Percentiles rank a stretch among this genome's conserved stretches.
These are phyloP conservation scores for Petrophora chlorosata DNA, from an alignment of 2,888 invertebrate genomes.

Conservation along the genomic window DNA sequence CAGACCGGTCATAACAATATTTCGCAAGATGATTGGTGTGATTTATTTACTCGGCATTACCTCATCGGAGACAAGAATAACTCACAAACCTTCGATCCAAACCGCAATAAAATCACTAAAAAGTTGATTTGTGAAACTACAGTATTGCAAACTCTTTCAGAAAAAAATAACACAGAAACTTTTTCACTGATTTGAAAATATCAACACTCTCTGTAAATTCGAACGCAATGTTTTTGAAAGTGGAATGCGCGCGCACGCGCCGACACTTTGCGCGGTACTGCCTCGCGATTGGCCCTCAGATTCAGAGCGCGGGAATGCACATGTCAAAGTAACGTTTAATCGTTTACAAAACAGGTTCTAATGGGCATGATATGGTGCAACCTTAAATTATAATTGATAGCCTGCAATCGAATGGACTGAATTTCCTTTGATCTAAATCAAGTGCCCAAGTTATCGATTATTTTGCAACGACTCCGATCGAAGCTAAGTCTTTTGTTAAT, in stretches of 20 bases:
- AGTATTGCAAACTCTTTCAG: conserved; percentile 23
- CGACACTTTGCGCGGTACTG: conserved; percentile 60
- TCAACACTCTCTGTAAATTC: conserved; percentile 23
- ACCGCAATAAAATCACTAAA: conserved; percentile 7
- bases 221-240: conserved; percentile 37
- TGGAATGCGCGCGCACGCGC: conserved; percentile 60
- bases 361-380: conserved; percentile 43
- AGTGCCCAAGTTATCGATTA: conserved; percentile 36
- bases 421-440: conserved; percentile 51
- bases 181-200: conserved; percentile 25
- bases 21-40: conserved; percentile 53
- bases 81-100: conserved; percentile 53
- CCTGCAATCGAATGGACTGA: conserved; percentile 41
- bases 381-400: conserved; percentile 30
- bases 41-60: conserved; percentile 55
- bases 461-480: conserved; percentile 36
- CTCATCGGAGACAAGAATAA: conserved; percentile 40
- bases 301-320: conserved; percentile 66
- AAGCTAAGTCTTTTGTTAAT: conserved; percentile 13
- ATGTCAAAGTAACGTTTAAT: conserved; percentile 54
- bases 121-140: conserved; percentile 5
- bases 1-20: conserved; percentile 42
- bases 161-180: conserved; percentile 25
- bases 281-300: conserved; percentile 59
- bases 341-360: conserved; percentile 49